Conservation (phyloP, 2,113 vertebrate species). For the Hystrix cristata region DNA sequence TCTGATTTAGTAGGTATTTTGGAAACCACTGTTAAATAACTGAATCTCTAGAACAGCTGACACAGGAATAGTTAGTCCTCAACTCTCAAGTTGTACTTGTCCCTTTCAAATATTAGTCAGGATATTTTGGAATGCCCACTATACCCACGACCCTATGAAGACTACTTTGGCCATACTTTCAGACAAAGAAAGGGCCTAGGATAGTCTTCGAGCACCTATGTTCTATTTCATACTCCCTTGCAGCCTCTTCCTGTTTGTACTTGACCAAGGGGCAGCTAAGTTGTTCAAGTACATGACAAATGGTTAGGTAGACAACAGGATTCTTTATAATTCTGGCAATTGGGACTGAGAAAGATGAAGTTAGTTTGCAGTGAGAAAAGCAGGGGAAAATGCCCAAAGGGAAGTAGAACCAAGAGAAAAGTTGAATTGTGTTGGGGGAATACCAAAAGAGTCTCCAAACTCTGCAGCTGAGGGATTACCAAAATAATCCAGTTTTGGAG, state of each 20-base stretch:
- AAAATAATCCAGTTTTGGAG: background rate
- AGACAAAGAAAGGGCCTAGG: background rate
- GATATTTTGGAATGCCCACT: background rate
- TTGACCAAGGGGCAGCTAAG: background rate
- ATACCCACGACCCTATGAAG: too few relatives aligned
- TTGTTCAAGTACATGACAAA: background rate
- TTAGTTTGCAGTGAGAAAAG: background rate
- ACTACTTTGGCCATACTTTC: background rate
- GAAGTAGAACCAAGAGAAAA: background rate
- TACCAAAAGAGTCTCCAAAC: background rate
- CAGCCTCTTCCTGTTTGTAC: background rate
- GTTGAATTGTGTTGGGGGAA: background rate
- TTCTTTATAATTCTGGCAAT: background rate
- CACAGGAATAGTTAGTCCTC: background rate
- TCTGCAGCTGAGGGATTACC: background rate
- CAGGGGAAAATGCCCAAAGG: background rate
- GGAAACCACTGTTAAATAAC: background rate
- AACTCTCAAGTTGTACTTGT: background rate
- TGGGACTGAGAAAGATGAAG: background rate
- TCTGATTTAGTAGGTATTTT: background rate
- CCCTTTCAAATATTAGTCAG: slow-evolving; percentile 2
- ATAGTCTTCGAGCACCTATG: background rate
- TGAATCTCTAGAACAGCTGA: background rate
- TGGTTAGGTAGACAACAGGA: background rate
- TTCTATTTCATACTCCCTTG: background rate